phyloP scores from a whole-genome alignment of 2,113 vertebrate genomes.

The Eupsittula cactorum region DNA sequence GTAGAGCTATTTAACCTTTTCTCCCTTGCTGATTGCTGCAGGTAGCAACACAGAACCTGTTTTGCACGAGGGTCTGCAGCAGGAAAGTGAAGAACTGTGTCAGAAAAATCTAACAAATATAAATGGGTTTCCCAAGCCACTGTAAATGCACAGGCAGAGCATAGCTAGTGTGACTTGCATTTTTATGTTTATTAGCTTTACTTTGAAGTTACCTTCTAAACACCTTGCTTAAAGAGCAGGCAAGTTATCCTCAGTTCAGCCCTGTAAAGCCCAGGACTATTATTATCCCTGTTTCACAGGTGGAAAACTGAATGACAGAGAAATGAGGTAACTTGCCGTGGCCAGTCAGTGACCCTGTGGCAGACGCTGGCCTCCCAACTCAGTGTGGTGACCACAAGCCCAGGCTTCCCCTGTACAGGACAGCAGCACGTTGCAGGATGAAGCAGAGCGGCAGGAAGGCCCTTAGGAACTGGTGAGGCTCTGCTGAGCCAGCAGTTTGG shows the following conservation, averaged over 20 bases:
- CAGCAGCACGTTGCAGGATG: neutral
- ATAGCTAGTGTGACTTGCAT: neutral
- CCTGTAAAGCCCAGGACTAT: neutral
- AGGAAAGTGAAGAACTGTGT: neutral
- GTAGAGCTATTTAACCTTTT: neutral
- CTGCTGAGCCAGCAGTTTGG: neutral
- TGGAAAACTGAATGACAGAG: neutral
- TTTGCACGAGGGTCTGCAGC: neutral
- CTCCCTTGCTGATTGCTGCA: neutral
- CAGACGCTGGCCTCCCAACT: neutral
- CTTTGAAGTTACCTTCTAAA: slow-evolving; percentile 42
- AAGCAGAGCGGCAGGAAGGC: neutral
- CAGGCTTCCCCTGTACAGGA: neutral
- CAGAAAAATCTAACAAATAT: neutral
- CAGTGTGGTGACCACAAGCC: neutral
- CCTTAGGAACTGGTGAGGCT: neutral
- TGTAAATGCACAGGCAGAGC: neutral
- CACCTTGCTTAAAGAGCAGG: neutral
- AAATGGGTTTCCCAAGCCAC: neutral
- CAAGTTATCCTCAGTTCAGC: neutral
- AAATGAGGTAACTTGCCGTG: neutral
- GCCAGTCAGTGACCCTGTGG: neutral
- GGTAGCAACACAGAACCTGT: neutral
- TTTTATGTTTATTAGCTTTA: neutral
- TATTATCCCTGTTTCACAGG: neutral